Evolutionary conservation across 2,888 invertebrate species (phyloP), one percentile per base, ranked within the genome.

Genomic region (Actias luna): DNA sequence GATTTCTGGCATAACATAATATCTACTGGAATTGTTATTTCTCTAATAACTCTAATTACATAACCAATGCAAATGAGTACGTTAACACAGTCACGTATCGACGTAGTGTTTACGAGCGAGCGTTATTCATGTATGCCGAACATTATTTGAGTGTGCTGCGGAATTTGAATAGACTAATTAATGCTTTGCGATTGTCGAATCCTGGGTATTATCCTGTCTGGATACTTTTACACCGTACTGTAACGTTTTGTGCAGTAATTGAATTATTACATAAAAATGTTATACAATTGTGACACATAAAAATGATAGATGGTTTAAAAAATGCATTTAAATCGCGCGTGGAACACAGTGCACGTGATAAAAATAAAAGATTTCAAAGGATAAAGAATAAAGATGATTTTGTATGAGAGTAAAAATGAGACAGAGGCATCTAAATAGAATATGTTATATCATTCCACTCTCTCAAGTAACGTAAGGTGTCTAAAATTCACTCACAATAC

Each of bases 141-240:
- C 61, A 61, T 63, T 60, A 61, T 39, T 55, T 46, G 58, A 46
- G 59, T 64, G 65, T 65, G 66, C 63, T 52, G 16, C 42, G 29
- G 68, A 67, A 67, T 68, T 59, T 31, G 57, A 64, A 68, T 58
- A 50, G 57, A 46, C 60, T 66, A 65, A 68, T 68, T 68, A 66
- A 60, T 64, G 65, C 46, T 63, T 61, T 29, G 55, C 29, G 29
- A 55, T 55, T n/a, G n/a, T 29, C 55, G 29, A 55, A 29, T 55
- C 29, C 55, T 55, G 55, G n/a, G 29, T 55, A 55, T 55, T 55
- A 55, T 55, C 29, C 55, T 55, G 55, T 55, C 55, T 55, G 29
- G 55, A 4, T 55, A 29, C 59, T 14, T n/a, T 59, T 42, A 59
- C 46, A 59, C 46, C 59, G 42, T 59, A 25, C 27, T 27, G 59